These are phyloP conservation scores for Odocoileus hemionus DNA, from an alignment of 2,113 vertebrate genomes.

Conservation along the genomic window DNA sequence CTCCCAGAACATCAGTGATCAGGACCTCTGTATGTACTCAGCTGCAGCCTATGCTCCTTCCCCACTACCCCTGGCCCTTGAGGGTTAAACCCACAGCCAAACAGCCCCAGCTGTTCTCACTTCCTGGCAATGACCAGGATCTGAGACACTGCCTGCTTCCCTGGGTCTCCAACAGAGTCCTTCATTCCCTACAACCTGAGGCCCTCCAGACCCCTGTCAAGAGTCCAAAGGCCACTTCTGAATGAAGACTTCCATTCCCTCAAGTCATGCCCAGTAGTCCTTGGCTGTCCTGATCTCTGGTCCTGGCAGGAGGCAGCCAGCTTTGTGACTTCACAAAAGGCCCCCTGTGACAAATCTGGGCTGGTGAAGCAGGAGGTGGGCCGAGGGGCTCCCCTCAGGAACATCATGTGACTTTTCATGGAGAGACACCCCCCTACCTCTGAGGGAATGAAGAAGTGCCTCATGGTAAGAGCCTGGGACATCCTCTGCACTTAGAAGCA, in stretches of 20 bases:
- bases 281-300: not conserved
- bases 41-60: not conserved
- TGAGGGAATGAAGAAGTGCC: conserved; percentile 50
- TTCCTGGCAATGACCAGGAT: not conserved
- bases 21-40: not conserved
- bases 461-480: conserved; percentile 28
- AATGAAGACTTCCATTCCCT: not conserved
- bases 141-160: not conserved
- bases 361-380: not conserved
- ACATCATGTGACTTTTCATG: conserved; percentile 66
- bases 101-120: not conserved
- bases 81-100: not conserved
- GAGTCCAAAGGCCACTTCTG: not conserved
- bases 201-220: not conserved
- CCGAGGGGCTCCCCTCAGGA: conserved; percentile 7
- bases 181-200: not conserved
- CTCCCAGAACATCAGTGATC: not conserved
- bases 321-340: conserved; percentile 68
- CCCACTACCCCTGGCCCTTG: not conserved
- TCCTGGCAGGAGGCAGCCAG: not conserved
- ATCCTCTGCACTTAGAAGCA: not conserved
- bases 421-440: conserved; percentile 13
- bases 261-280: not conserved
- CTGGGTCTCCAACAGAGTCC: not conserved
- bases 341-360: conserved; percentile 42